phyloP scores from a whole-genome alignment of 2,888 invertebrate genomes.

The Stegophylla sp. region DNA sequence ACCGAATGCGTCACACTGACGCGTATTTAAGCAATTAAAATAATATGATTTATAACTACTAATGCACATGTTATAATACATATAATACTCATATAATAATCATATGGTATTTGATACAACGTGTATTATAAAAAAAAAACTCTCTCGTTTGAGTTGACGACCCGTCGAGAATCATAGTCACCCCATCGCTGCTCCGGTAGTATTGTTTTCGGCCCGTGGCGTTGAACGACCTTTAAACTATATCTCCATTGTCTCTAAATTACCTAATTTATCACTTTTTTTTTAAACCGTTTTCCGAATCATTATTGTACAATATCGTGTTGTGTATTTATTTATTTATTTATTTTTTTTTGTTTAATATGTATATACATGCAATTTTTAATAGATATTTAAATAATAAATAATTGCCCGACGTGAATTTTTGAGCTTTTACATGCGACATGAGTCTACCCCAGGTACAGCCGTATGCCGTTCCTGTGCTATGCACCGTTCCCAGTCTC shows the following conservation, averaged over 20 bases:
- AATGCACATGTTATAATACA: no score
- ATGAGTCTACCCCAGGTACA: neutral
- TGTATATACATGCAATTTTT: no score
- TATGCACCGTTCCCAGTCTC: no score
- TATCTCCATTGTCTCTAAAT: neutral
- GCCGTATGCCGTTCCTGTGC: neutral
- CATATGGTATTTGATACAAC: neutral
- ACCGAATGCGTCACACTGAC: no score
- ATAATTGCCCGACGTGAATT: conserved; percentile 1
- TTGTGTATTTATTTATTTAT: neutral
- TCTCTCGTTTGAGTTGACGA: neutral
- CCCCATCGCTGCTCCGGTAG: neutral
- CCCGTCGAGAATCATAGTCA: neutral
- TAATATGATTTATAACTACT: no score
- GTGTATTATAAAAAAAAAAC: neutral
- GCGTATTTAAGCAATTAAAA: no score
- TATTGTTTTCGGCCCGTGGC: conserved; percentile 13
- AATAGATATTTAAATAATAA: conserved; percentile 5
- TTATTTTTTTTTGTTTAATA: neutral
- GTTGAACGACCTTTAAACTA: conserved; percentile 1
- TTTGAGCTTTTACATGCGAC: conserved; percentile 12
- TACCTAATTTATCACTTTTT: conserved; percentile 11
- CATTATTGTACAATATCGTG: neutral
- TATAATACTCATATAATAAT: neutral
- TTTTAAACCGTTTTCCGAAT: neutral